Conservation (phyloP, 2,888 invertebrate genomes). For the Epinotia nisella region DNA sequence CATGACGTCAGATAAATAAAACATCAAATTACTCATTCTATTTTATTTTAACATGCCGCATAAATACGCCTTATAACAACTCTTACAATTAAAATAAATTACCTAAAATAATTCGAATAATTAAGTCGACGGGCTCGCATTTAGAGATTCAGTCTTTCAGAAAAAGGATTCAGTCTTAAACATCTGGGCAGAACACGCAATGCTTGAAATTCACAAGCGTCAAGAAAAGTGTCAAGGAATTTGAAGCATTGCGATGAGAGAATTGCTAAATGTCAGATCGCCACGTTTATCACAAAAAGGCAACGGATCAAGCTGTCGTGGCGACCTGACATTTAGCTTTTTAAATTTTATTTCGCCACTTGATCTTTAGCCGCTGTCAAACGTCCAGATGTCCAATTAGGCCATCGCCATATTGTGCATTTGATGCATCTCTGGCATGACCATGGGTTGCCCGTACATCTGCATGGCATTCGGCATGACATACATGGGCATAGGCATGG, state of each 20-base stretch:
- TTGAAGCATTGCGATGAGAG: constrained; percentile 71
- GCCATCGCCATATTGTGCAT: constrained; percentile 53
- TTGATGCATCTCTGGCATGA: constrained; percentile 63
- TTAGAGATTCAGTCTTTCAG: constrained; percentile 63
- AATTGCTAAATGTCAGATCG: constrained; percentile 81
- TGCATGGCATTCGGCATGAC: constrained; percentile 66
- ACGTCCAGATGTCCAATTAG: constrained; percentile 76
- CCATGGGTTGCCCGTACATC: constrained; percentile 67
- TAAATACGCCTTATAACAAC: constrained; percentile 78
- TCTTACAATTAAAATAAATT: constrained; percentile 72
- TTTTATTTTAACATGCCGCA: constrained; percentile 65
- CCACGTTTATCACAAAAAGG: constrained; percentile 60
- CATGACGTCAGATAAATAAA: too few species aligned
- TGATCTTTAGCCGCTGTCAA: constrained; percentile 63
- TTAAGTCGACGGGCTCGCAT: constrained; percentile 83
- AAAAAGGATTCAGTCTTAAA: constrained; percentile 73
- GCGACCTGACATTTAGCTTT: constrained; percentile 81
- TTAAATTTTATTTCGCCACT: constrained; percentile 66
- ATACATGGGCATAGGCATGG: constrained; percentile 80
- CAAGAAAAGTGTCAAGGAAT: constrained; percentile 61
- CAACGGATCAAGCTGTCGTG: constrained; percentile 75
- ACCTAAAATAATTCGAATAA: constrained; percentile 58
- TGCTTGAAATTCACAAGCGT: constrained; percentile 64
- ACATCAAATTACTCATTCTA: constrained; percentile 34
- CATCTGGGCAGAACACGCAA: constrained; percentile 53